Evolutionary conservation across 2,888 invertebrate genomes (phyloP).

Genomic region (Epistrophe grossulariae): DNA sequence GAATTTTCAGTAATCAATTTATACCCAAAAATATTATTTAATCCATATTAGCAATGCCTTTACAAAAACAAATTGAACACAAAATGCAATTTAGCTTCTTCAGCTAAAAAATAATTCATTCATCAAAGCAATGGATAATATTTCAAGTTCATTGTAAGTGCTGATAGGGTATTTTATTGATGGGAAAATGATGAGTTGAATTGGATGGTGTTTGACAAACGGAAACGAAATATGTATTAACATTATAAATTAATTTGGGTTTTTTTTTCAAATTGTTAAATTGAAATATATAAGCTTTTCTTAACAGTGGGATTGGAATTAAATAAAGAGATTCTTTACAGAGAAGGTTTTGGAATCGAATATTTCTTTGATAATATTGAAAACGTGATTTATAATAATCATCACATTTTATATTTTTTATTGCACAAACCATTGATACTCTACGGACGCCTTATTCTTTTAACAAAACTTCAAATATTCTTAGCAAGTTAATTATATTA

Average conservation of each 20-base stretch:
- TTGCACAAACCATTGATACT: too few species aligned
- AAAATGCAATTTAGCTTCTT: constrained; percentile 17
- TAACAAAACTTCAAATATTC: too few species aligned
- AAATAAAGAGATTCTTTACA: too few species aligned
- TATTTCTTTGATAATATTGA: too few species aligned
- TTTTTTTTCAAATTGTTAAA: too few species aligned
- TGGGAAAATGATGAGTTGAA: constrained; percentile 38
- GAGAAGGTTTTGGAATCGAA: too few species aligned
- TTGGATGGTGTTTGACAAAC: neutral
- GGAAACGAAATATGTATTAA: constrained; percentile 22
- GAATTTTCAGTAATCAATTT: constrained; percentile 33
- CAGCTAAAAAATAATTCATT: constrained; percentile 38
- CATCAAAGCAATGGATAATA: constrained; percentile 15
- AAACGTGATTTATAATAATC: too few species aligned
- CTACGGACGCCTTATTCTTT: too few species aligned
- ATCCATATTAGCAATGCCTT: constrained; percentile 7
- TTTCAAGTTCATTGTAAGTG: constrained; percentile 17
- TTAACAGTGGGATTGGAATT: too few species aligned
- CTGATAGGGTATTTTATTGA: constrained; percentile 1
- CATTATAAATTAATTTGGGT: neutral
- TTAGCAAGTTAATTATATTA: too few species aligned
- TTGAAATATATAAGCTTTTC: too few species aligned
- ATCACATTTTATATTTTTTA: too few species aligned
- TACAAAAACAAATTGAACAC: constrained; percentile 12
- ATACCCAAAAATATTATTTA: constrained; percentile 46